Percentiles rank a stretch among this genome's conserved stretches.
These are phyloP conservation scores for Zaprionus camerounensis DNA, from an alignment of 1,140 invertebrate genomes.

Conservation along the genomic window DNA sequence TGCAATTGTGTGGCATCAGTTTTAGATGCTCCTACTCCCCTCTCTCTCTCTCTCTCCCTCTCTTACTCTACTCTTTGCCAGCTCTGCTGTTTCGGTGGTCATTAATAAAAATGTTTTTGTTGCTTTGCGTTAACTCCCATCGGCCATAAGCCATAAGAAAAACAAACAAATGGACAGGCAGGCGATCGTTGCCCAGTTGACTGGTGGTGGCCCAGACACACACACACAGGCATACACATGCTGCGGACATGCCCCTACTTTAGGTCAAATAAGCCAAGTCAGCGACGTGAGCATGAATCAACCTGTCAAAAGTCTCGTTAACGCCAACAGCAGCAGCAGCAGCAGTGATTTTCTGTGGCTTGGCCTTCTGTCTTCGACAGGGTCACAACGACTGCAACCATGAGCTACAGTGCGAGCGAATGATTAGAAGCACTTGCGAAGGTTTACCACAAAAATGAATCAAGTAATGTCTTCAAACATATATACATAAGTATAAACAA, in stretches of 20 bases:
- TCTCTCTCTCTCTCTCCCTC: not conserved
- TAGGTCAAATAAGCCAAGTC: constrained; percentile 81
- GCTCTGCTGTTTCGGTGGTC: constrained; percentile 46
- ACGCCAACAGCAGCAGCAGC: constrained; percentile 70
- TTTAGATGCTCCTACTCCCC: constrained; percentile 2
- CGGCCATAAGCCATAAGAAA: constrained; percentile 63
- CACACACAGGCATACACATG: not conserved
- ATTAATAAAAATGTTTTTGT: constrained; percentile 80
- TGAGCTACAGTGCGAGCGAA: constrained; percentile 47
- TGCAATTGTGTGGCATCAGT: constrained; percentile 72
- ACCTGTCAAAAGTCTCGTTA: constrained; percentile 84
- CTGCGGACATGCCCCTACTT: constrained; percentile 63
- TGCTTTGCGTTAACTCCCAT: constrained; percentile 70
- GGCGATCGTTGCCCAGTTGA: constrained; percentile 53
- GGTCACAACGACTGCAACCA: constrained; percentile 55
- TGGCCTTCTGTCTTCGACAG: constrained; percentile 28
- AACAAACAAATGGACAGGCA: constrained; percentile 78
- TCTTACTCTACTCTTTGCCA: not conserved
- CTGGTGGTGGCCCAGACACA: constrained; percentile 50
- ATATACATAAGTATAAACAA: not conserved
- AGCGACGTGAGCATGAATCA: constrained; percentile 83
- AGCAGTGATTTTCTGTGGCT: constrained; percentile 57
- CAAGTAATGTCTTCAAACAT: not conserved
- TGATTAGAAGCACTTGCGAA: not conserved
- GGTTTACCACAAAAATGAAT: not conserved